Base-by-base conservation (phyloP, 2,797 vertebrate species). In the Spinus olivaceus region DNA sequence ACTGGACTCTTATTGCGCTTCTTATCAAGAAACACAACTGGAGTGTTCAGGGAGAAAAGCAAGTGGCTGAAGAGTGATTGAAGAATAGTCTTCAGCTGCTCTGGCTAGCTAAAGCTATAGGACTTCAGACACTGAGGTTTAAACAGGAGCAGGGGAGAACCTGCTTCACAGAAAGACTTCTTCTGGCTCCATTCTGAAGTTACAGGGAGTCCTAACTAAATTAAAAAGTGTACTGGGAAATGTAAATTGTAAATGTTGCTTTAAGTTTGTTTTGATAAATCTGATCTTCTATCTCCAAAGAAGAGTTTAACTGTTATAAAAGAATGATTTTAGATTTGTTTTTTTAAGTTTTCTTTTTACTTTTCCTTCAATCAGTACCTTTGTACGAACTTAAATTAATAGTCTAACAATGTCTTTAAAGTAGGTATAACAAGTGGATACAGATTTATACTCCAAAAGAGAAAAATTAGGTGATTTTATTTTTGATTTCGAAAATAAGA, bases 261-360 rank as follows among this genome's bases (percentile, higher is more conserved):
- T 42, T 23, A 8, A 9, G n/a, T 18, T 25, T 83, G 7, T 39
- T 89, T 80, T 24, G 3, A 24, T 60, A 80, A 88, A 67, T 80
- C 5, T 23, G 7, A 33, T 35, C 13, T 67, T 76, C 16, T 50
- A 5, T 33, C 22, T 77, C 39, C 39, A 81, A 53, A 50, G 41
- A 72, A 44, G 6, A 47, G 5, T 22, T 61, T 54, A 77, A 73
- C 13, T 32, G 11, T n/a, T 69, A 21, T 13, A 61, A 65, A 88
- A 56, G 0, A 71, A 57, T 33, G 1, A 6, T 18, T 28, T 79
- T 4, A 2, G 8, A 8, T 20, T 71, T 70, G 3, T 6, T 22
- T 44, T n/a, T 39, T 24, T 28, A 12, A 35, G 4, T 20, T 89
- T 57, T 46, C 14, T 49, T 71, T 63, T 32, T 10, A 28, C 3